Evolutionary conservation across 2,113 vertebrate species (phyloP).

Genomic region (Macquaria ambigua): DNA sequence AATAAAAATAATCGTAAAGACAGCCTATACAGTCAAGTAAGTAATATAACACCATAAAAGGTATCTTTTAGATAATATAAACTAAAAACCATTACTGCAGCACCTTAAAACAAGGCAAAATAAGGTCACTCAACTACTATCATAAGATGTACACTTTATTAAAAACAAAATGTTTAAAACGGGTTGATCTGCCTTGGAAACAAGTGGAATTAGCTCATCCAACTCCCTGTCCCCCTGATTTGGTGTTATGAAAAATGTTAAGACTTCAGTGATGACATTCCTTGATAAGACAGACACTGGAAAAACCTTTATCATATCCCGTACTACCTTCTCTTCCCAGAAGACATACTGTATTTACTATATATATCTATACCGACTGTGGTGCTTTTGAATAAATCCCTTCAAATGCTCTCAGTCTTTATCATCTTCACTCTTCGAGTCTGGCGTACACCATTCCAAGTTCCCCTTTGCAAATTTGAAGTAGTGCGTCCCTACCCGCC

Average conservation of each 20-base stretch:
- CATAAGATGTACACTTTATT: not conserved
- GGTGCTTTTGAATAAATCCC: conserved; percentile 55
- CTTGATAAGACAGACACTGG: not conserved
- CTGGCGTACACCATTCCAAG: conserved; percentile 30
- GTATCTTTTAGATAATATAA: not conserved
- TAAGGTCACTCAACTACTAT: not conserved
- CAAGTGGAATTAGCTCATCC: not conserved
- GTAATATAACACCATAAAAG: not conserved
- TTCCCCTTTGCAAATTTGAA: conserved; percentile 72
- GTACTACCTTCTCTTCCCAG: not conserved
- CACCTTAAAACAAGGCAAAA: not conserved
- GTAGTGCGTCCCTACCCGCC: conserved; percentile 46
- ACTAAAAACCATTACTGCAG: not conserved
- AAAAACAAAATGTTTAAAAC: not conserved
- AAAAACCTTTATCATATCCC: not conserved
- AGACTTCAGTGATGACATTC: not conserved
- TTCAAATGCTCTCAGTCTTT: conserved; percentile 59
- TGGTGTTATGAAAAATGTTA: not conserved
- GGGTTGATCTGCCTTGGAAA: not conserved
- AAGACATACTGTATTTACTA: conserved; percentile 13
- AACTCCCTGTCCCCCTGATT: not conserved
- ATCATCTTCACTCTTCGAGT: conserved; percentile 54
- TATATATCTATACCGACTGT: conserved; percentile 35
- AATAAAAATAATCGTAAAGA: not conserved
- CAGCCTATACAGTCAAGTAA: not conserved